These are phyloP conservation scores for Acrocera orbiculus DNA, from an alignment of 2,888 invertebrate genomes.

Conservation along the genomic window DNA sequence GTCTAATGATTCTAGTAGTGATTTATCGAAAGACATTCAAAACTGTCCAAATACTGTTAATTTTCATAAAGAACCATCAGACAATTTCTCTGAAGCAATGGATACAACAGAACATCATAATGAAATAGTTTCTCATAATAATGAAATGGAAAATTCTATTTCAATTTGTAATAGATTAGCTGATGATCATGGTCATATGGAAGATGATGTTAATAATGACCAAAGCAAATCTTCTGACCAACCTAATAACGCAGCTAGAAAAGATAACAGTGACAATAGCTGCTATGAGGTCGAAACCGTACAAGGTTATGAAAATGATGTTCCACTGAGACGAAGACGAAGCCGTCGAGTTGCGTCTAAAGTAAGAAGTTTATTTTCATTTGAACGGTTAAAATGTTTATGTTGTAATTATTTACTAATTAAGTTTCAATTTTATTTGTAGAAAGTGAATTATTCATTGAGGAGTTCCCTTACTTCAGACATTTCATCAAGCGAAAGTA, in stretches of 20 bases:
- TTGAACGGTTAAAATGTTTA: too few relatives aligned
- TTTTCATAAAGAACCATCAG: conserved; percentile 25
- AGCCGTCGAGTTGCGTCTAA: too few relatives aligned
- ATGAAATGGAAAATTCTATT: background rate
- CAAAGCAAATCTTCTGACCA: conserved; percentile 19
- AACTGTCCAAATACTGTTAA: conserved; percentile 42
- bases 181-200: conserved; percentile 23
- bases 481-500: too few relatives aligned
- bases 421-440: too few relatives aligned
- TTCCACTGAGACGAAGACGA: too few relatives aligned
- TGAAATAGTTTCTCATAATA: too few relatives aligned
- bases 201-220: conserved; percentile 28
- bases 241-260: background rate
- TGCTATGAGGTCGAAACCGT: conserved; percentile 34
- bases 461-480: too few relatives aligned
- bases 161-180: too few relatives aligned
- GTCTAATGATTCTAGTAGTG: conserved; percentile 62
- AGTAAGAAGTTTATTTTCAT: too few relatives aligned
- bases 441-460: too few relatives aligned
- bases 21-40: conserved; percentile 56
- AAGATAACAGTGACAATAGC: conserved; percentile 26
- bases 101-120: conserved; percentile 29
- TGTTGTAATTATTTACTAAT: too few relatives aligned
- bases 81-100: conserved; percentile 22
- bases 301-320: conserved; percentile 34